A percentile compares a stretch with the other conserved stretches of the same genome.
Evolutionary conservation across 1,140 invertebrate species (phyloP).

Genomic region (Neelides sp.): DNA sequence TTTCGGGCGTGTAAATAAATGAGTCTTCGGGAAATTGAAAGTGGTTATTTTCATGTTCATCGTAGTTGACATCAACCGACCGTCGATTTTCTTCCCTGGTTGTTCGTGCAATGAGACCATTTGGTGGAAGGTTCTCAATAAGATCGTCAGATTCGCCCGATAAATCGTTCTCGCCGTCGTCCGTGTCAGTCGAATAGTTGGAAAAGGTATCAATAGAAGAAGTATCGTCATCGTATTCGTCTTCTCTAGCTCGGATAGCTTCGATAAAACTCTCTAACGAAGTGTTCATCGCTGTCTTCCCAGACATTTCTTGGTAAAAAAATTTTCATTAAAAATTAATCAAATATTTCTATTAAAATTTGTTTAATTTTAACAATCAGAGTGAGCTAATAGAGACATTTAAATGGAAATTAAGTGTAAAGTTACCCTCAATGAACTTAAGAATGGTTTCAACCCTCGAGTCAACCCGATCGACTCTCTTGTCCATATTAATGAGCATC

Average conservation of each 20-base stretch:
- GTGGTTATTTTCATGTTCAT: too few species aligned
- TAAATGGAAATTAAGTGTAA: conserved; percentile 29
- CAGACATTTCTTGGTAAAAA: not conserved
- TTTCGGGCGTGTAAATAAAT: too few species aligned
- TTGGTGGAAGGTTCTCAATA: conserved; percentile 1
- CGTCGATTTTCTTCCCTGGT: not conserved
- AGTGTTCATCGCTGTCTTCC: not conserved
- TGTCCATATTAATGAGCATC: conserved; percentile 34
- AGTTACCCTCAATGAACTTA: conserved; percentile 32
- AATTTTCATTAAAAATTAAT: too few species aligned
- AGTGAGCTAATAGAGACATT: not conserved
- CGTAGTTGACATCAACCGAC: too few species aligned
- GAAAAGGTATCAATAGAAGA: conserved; percentile 9
- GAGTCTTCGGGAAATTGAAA: too few species aligned
- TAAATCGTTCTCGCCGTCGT: conserved; percentile 3
- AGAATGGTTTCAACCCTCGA: too few species aligned
- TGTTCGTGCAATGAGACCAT: not conserved
- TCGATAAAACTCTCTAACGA: not conserved
- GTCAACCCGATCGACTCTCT: conserved; percentile 2
- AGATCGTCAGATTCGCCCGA: conserved; percentile 1
- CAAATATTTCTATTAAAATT: not conserved
- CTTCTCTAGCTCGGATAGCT: not conserved
- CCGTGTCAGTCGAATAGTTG: conserved; percentile 5
- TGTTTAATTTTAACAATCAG: not conserved
- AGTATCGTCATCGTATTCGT: not conserved